A percentile compares a stretch with the other conserved stretches of the same genome.
These are phyloP conservation scores for honey bee (Apis mellifera) DNA, from an alignment of 1,140 invertebrate genomes.

Conservation along the genomic window Amel_HAv3.1 CM009936.2:5033501-5034000, in stretches of 20 bases:
- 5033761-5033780: background rate
- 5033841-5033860: background rate
- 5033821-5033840: background rate
- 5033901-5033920: too few species aligned
- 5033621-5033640: constrained; percentile 76
- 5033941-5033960: too few species aligned
- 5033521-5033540: too few species aligned
- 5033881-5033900: background rate
- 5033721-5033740: constrained; percentile 74
- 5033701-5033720: constrained; percentile 92
- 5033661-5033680: constrained; percentile 80
- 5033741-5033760: constrained; percentile 9
- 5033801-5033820: background rate
- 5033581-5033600: constrained; percentile 79
- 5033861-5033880: background rate
- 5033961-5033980: too few species aligned
- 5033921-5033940: too few species aligned
- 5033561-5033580: background rate
- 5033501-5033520: too few species aligned
- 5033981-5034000: too few species aligned
- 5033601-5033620: constrained; percentile 84
- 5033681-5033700: constrained; percentile 84
- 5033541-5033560: too few species aligned
- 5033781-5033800: background rate
- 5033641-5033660: constrained; percentile 81